Evolutionary conservation across 1,140 invertebrate genomes (phyloP).

Genomic region (Brachionus angularis): DNA sequence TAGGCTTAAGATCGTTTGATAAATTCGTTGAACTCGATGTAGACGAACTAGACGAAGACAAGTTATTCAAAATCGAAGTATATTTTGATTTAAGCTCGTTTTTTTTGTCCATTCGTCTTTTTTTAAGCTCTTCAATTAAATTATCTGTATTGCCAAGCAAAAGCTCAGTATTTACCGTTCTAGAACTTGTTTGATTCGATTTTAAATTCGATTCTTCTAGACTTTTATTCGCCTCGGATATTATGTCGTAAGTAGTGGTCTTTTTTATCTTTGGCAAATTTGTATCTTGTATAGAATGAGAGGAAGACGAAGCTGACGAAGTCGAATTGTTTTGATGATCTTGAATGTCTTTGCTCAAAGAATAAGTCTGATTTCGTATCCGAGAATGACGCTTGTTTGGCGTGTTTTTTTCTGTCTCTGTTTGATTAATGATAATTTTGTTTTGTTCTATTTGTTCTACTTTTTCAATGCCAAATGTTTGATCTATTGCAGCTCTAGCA

Average conservation of each 20-base stretch:
- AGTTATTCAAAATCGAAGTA: background rate
- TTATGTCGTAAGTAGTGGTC: conserved; percentile 8
- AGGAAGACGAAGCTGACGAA: conserved; percentile 20
- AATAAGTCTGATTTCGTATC: conserved; percentile 13
- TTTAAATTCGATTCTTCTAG: no score
- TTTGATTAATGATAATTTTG: no score
- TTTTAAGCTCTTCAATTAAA: conserved; percentile 21
- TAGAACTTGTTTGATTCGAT: background rate
- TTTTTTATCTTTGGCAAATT: background rate
- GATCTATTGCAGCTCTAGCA: background rate
- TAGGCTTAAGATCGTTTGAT: conserved; percentile 9
- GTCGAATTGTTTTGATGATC: background rate
- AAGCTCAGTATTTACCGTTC: conserved; percentile 4
- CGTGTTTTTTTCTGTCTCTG: background rate
- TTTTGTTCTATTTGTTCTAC: no score
- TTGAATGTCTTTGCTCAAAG: background rate
- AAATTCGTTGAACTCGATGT: conserved; percentile 22
- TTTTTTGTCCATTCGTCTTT: no score
- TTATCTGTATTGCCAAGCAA: conserved; percentile 9
- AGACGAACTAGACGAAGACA: conserved; percentile 19
- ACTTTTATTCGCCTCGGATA: no score
- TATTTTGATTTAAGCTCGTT: background rate
- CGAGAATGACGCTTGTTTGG: background rate
- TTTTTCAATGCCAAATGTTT: conserved; percentile 13
- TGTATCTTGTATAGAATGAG: conserved; percentile 24